Base-by-base conservation (phyloP, 2,888 invertebrate species). In the Scaeva pyrastri region DNA sequence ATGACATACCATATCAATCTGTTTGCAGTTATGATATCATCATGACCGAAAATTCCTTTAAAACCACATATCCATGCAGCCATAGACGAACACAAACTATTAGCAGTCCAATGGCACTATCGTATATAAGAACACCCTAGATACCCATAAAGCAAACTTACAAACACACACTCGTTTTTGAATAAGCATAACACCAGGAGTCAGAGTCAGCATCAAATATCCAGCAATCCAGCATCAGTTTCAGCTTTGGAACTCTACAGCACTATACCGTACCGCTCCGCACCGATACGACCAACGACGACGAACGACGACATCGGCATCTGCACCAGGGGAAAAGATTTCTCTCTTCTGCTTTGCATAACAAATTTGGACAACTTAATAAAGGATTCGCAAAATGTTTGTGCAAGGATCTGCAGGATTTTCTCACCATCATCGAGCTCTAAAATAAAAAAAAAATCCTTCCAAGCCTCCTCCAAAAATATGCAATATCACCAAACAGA, bases 321-420 rank as follows among this genome's bases (percentile, higher is more conserved):
- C 4, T 6, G 7, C 43, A 14, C 52, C 52, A 19, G 50, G 64
- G 55, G 45, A 66, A 26, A 71, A 26, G 48, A 50, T 66, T 50
- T 85, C 85, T 39, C 50, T 31, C 36, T 58, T 55, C 85, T 80
- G 75, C 66, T 85, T 85, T 85, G 85, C 80, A 85, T 85, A 85
- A 80, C 85, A 80, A 85, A 80, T 85, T 85, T 85, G 85, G 80
- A 85, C 85, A 85, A 85, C 85, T 85, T 80, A 85, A 80, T 85
- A 85, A 85, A 80, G 85, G 85, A 85, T 85, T 80, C 72, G 70
- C 68, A 85, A 80, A 85, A 85, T 85, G 72, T 80, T 80, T 85
- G 72, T 80, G 85, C 80, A 80, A 76, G 85, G 80, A 85, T 85
- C 80, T 85, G 80, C 85, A 76, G 62, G 85, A 85, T 80, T 85